Evolutionary conservation across 2,888 invertebrate genomes (phyloP), one percentile per base, ranked within the genome.

Genomic region (Poecilobothrus nobilitatus): DNA sequence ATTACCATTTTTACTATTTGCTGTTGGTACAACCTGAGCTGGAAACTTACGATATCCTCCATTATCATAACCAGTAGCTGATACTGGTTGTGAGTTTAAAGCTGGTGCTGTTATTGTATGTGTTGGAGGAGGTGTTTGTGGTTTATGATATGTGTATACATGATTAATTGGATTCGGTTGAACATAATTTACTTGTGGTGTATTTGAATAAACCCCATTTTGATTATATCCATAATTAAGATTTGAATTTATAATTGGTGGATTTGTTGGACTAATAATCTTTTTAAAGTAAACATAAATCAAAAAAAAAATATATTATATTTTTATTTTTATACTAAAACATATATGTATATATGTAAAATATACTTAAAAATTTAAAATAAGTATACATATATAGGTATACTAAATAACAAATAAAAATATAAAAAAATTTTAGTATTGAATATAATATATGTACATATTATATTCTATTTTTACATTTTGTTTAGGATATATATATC

Each of bases 401-500:
- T n/a, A n/a, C n/a, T n/a, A n/a, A n/a, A n/a, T 37, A 37, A 27
- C 12, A 37, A 37, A 1, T 37, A 7, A 10, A 37, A 37, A 10
- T 37, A n/a, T 8, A 37, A 37, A 37, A 37, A 37, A 37, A 37
- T 10, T 37, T 37, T 37, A 6, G 37, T 37, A n/a, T n/a, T n/a
- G n/a, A n/a, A n/a, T n/a, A n/a, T n/a, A n/a, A n/a, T n/a, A n/a
- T n/a, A n/a, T n/a, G n/a, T n/a, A n/a, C n/a, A n/a, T n/a, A n/a
- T n/a, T n/a, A n/a, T n/a, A 63, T 20, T 12, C 21, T 3, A 20
- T 66, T 12, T 68, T 68, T 37, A 65, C 44, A n/a, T 69, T 27
- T 37, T 72, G 72, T 37, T 73, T 71, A 12, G 73, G 74, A 37
- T 74, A 68, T 6, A 76, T 76, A 71, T 75, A 87, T 2, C 86